Evolutionary conservation across 23 tunicate genomes (phyloP).

Genomic region (Styela clava): DNA sequence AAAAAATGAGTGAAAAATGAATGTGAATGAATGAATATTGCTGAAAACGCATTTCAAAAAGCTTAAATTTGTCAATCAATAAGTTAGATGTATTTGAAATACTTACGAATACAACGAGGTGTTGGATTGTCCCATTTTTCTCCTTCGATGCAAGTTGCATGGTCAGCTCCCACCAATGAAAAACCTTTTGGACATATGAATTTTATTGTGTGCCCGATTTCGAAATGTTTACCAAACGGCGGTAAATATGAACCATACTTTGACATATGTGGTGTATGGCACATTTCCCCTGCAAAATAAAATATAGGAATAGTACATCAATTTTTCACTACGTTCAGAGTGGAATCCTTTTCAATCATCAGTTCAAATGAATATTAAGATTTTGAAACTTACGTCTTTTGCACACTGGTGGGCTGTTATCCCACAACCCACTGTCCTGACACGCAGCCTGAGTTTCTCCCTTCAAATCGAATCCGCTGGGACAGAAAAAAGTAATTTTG

Average conservation of each 20-base stretch:
- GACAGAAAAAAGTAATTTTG: slow-evolving; percentile 6
- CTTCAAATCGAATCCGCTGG: slow-evolving; percentile 17
- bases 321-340: too few relatives aligned
- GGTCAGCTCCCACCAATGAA: neutral
- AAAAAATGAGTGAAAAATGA: neutral
- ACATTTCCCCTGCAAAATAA: neutral
- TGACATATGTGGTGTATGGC: neutral
- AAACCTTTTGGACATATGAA: slow-evolving; percentile 15
- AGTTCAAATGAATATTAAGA: too few relatives aligned
- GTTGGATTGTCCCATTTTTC: slow-evolving; percentile 25
- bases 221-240: neutral
- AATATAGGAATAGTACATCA: too few relatives aligned
- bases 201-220: slow-evolving; percentile 17
- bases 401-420: slow-evolving; percentile 9
- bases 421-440: slow-evolving; percentile 5
- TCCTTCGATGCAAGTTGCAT: slow-evolving; percentile 14
- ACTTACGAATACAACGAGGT: slow-evolving; percentile 6
- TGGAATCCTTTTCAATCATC: too few relatives aligned
- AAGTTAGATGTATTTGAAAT: too few relatives aligned
- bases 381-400: slow-evolving; percentile 17
- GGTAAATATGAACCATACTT: neutral
- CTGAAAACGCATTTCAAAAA: too few relatives aligned
- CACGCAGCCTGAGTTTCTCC: slow-evolving; percentile 8
- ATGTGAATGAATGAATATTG: too few relatives aligned
- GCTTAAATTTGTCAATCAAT: too few relatives aligned